phyloP scores from a whole-genome alignment of 2,888 invertebrate genomes.

The Drosophila melanosoma region DNA sequence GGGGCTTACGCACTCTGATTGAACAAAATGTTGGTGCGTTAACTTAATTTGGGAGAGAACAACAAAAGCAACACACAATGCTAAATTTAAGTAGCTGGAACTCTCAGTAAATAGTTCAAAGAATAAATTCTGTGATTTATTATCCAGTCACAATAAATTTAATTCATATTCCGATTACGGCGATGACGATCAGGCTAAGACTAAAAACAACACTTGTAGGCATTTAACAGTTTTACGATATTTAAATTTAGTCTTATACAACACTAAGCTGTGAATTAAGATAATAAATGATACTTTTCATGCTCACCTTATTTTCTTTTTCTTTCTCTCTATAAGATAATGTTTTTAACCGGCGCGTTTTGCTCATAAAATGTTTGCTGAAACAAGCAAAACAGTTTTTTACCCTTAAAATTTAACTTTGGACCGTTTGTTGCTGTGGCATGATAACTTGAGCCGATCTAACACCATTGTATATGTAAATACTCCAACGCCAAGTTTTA shows the following conservation, averaged over 20 bases:
- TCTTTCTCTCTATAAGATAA: neutral
- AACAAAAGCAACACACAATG: neutral
- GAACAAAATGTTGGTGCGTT: neutral
- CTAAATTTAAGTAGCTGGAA: neutral
- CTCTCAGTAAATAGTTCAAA: neutral
- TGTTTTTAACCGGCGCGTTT: neutral
- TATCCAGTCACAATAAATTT: neutral
- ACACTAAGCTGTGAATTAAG: neutral
- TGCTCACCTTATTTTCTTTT: neutral
- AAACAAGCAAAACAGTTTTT: neutral
- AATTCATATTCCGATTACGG: conserved; percentile 1
- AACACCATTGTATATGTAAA: neutral
- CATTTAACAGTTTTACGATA: neutral
- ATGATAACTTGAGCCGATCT: neutral
- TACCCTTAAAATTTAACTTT: neutral
- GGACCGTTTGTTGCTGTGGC: neutral
- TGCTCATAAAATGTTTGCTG: neutral
- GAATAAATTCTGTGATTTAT: neutral
- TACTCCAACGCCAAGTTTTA: neutral
- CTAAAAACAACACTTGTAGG: neutral
- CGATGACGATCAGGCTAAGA: neutral
- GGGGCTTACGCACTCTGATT: neutral
- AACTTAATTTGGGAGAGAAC: neutral
- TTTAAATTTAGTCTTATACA: neutral
- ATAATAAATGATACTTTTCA: neutral